A percentile compares a stretch with the other conserved stretches of the same genome.
Evolutionary conservation across 2,113 vertebrate genomes (phyloP).

Genomic region (Lepidothrix coronata): DNA sequence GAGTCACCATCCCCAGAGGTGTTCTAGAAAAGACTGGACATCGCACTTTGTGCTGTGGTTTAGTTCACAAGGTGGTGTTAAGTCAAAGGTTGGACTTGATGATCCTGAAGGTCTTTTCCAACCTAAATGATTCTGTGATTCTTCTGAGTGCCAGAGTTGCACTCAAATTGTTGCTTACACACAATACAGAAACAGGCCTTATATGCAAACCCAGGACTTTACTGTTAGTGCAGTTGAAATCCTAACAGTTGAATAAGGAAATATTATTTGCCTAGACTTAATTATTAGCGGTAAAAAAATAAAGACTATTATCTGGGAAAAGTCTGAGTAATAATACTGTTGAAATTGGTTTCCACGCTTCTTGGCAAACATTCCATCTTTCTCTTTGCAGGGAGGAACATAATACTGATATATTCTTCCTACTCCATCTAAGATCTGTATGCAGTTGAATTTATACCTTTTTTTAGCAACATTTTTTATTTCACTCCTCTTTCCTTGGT

Average conservation of each 20-base stretch:
- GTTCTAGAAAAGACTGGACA: neutral
- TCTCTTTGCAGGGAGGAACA: neutral
- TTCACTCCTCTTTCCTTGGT: neutral
- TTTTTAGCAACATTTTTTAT: neutral
- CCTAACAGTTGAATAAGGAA: neutral
- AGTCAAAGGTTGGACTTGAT: neutral
- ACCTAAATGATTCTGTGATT: neutral
- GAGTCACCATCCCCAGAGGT: neutral
- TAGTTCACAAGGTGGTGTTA: neutral
- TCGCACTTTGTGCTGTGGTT: neutral
- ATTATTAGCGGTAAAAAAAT: neutral
- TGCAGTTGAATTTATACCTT: neutral
- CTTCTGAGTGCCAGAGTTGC: neutral
- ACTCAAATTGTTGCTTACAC: neutral
- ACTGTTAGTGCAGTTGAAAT: neutral
- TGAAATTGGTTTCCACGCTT: neutral
- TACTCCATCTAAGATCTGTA: neutral
- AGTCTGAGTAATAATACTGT: neutral
- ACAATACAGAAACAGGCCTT: neutral
- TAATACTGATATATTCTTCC: neutral
- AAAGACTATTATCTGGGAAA: neutral
- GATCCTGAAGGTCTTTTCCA: neutral
- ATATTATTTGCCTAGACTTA: neutral
- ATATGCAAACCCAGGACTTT: neutral
- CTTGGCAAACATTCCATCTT: neutral